Evolutionary conservation across 2,888 invertebrate species (phyloP).

Genomic region (Hydrotaea diabolus): DNA sequence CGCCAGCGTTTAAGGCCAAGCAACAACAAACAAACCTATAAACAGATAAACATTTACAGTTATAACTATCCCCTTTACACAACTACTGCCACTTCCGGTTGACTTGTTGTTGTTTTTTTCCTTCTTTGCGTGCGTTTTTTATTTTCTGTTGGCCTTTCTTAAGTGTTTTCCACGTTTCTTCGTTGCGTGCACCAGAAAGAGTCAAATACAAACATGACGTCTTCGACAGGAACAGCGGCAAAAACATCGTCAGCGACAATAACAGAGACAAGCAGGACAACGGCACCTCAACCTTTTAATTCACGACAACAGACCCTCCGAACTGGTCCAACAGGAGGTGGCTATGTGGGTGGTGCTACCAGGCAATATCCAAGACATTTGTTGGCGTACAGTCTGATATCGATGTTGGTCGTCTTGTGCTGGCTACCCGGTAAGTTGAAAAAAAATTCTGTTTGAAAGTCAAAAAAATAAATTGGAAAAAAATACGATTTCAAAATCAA

Average conservation of each 20-base stretch:
- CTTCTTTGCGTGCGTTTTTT: slow-evolving; percentile 17
- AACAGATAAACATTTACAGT: slow-evolving; percentile 62
- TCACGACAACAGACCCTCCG: slow-evolving; percentile 5
- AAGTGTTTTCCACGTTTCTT: not conserved
- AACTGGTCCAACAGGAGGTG: not conserved
- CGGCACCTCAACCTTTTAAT: slow-evolving; percentile 31
- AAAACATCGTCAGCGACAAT: slow-evolving; percentile 32
- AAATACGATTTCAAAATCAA: too few relatives aligned
- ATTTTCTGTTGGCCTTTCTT: slow-evolving; percentile 1
- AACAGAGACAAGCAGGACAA: slow-evolving; percentile 3
- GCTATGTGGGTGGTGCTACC: not conserved
- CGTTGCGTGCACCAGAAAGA: not conserved
- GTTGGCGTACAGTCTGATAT: slow-evolving; percentile 45
- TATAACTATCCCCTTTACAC: slow-evolving; percentile 55
- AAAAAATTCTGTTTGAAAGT: not conserved
- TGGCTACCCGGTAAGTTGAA: slow-evolving; percentile 62
- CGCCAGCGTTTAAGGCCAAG: slow-evolving; percentile 6
- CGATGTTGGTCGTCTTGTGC: slow-evolving; percentile 52
- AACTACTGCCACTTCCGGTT: slow-evolving; percentile 61
- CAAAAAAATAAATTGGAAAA: too few relatives aligned
- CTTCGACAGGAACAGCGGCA: slow-evolving; percentile 19
- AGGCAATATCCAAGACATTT: slow-evolving; percentile 49
- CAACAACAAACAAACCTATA: slow-evolving; percentile 28
- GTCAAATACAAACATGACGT: slow-evolving; percentile 42
- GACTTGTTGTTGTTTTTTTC: slow-evolving; percentile 23